Evolutionary conservation across 2,797 vertebrate genomes (phyloP).

Genomic region (Parauchenoglanis punctatus): DNA sequence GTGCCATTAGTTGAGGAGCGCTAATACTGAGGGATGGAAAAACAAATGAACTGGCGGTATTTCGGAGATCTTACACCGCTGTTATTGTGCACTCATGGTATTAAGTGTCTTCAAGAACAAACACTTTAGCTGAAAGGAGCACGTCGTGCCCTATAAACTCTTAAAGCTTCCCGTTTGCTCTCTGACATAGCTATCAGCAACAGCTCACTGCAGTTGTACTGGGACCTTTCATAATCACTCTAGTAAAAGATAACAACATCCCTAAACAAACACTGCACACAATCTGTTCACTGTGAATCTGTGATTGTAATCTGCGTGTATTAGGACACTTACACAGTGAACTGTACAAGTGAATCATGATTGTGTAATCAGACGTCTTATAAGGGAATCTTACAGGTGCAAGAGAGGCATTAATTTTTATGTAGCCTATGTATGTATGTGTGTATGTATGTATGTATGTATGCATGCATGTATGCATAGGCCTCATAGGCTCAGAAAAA

Average conservation of each 20-base stretch:
- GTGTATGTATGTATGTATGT: neutral
- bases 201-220: constrained; percentile 39
- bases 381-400: neutral
- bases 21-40: constrained; percentile 10
- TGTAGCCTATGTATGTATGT: neutral
- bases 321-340: neutral
- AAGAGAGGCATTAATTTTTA: too few relatives aligned
- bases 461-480: neutral
- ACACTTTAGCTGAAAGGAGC: constrained; percentile 48
- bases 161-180: constrained; percentile 16
- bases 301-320: constrained; percentile 3
- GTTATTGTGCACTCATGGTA: constrained; percentile 48
- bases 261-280: constrained; percentile 35
- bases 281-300: neutral
- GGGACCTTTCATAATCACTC: constrained; percentile 5
- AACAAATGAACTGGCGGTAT: constrained; percentile 32
- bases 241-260: constrained; percentile 43
- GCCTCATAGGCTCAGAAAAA: neutral
- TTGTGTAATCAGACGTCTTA: neutral
- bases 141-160: constrained; percentile 33
- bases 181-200: constrained; percentile 27
- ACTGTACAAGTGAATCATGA: neutral
- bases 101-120: constrained; percentile 54
- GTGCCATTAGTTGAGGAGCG: constrained; percentile 36
- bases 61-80: constrained; percentile 41